Percentiles rank a stretch among this genome's conserved stretches.
phyloP scores from a whole-genome alignment of 2,113 vertebrate genomes.

The Etheostoma spectabile region DNA sequence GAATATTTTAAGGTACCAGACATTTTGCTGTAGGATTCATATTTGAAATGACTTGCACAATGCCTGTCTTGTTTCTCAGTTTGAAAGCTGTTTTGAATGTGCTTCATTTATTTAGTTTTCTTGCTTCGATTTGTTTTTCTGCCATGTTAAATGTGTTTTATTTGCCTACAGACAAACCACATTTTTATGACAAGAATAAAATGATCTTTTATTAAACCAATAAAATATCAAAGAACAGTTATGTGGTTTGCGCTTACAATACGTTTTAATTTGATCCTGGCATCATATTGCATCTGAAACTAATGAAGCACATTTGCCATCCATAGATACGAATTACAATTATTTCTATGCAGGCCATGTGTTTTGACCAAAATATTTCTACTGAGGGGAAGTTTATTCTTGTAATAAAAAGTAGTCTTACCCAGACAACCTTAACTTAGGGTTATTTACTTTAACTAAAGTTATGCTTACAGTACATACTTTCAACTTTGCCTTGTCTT shows the following conservation, averaged over 20 bases:
- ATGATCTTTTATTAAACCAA: constrained; percentile 63
- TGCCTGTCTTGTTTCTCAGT: constrained; percentile 57
- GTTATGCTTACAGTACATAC: too few relatives aligned
- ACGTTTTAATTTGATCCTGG: background rate
- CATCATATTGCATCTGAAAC: background rate
- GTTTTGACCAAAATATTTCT: background rate
- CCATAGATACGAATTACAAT: too few relatives aligned
- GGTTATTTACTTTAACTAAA: too few relatives aligned
- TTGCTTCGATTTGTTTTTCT: constrained; percentile 41
- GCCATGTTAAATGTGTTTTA: constrained; percentile 60
- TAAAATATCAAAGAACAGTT: constrained; percentile 56
- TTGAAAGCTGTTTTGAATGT: constrained; percentile 40
- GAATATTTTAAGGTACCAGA: constrained; percentile 51
- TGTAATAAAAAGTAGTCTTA: too few relatives aligned
- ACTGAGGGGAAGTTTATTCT: background rate
- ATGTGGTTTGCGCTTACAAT: background rate
- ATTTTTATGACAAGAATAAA: constrained; percentile 72
- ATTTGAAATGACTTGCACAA: constrained; percentile 30
- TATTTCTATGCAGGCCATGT: background rate
- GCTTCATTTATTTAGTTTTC: constrained; percentile 34
- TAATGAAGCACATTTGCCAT: too few relatives aligned
- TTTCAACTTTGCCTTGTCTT: too few relatives aligned
- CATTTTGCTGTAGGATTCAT: constrained; percentile 41
- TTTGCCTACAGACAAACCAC: constrained; percentile 65
- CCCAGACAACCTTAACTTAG: too few relatives aligned